A percentile compares a stretch with the other conserved stretches of the same genome.
These are phyloP conservation scores for Diadema setosum DNA, from an alignment of 35 echinoderm and acorn worm species.

Conservation along the genomic window DNA sequence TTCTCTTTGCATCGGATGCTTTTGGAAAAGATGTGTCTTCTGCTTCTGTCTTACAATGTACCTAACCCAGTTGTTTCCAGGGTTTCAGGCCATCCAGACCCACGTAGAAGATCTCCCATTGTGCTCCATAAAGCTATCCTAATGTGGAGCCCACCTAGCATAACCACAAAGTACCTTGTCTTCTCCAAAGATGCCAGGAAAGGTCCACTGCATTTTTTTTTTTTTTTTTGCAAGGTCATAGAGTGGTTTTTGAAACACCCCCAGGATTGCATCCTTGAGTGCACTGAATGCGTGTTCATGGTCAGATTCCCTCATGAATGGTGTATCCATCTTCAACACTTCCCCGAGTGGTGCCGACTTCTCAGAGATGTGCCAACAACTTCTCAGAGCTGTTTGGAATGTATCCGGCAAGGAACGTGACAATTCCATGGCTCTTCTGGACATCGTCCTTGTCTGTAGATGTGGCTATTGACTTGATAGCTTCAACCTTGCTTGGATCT, in stretches of 20 bases:
- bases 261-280: slow-evolving; percentile 21
- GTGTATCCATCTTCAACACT: too few relatives aligned
- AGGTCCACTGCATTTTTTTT: slow-evolving; percentile 45
- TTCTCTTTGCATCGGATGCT: not conserved
- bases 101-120: slow-evolving; percentile 1
- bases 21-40: not conserved
- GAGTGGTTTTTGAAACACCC: slow-evolving; percentile 18
- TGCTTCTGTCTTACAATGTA: not conserved
- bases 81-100: slow-evolving; percentile 19
- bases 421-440: too few relatives aligned
- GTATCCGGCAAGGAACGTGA: too few relatives aligned
- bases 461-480: too few relatives aligned
- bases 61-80: not conserved
- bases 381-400: too few relatives aligned
- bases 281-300: too few relatives aligned
- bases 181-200: not conserved
- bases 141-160: slow-evolving; percentile 32
- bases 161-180: slow-evolving; percentile 31
- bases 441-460: too few relatives aligned
- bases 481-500: too few relatives aligned
- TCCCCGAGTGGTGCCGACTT: too few relatives aligned
- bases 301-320: too few relatives aligned
- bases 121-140: slow-evolving; percentile 26
- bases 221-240: slow-evolving; percentile 15
- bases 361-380: too few relatives aligned